Evolutionary conservation across 2,888 invertebrate genomes (phyloP), one percentile per base, ranked within the genome.

Genomic region (Orthosia gracilis): DNA sequence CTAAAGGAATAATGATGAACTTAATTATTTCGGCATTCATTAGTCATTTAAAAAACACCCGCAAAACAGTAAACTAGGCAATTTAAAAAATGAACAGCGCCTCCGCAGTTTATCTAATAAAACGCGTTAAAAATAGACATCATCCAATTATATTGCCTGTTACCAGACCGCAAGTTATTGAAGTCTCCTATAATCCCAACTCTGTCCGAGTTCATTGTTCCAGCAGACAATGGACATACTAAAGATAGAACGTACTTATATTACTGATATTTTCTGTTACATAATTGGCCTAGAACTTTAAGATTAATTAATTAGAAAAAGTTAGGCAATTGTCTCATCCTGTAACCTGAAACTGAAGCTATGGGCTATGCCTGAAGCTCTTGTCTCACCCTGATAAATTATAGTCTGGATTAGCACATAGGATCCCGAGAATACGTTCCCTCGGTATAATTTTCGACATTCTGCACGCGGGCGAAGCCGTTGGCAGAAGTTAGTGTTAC

Each of bases 51-150:
- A 31, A 31, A 17, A 47, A 23, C 17, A 63, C n/a, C 49, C 40
- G 23, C 57, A 23, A 49, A 23, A 52, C 49, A n/a, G 9, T 23
- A 57, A 17, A 5, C 45, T 31, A 26, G 3, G 0, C 21, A 31
- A 73, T 58, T 73, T 47, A 5, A 49, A 40, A 23, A 47, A 9
- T 31, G 55, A 66, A 61, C 21, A 40, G 49, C 49, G 49, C 31
- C 61, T 45, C 21, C 58, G 40, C 62, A 45, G 15, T 55, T 12
- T 49, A 59, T 40, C 31, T 61, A 69, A 76, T 69, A 61, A 69
- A 65, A 7, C 13, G 9, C 7, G n/a, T 61, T 40, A 40, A 57
- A 77, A 78, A 77, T 70, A 77, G 71, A 55, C 55, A 40, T 47
- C 71, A 49, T 52, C 21, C 78, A 62, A 70, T 78, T 78, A 50